Percentiles rank a stretch among this genome's conserved stretches.
phyloP scores from a whole-genome alignment of 2,113 vertebrate genomes.

The Pachycephala philippinensis region DNA sequence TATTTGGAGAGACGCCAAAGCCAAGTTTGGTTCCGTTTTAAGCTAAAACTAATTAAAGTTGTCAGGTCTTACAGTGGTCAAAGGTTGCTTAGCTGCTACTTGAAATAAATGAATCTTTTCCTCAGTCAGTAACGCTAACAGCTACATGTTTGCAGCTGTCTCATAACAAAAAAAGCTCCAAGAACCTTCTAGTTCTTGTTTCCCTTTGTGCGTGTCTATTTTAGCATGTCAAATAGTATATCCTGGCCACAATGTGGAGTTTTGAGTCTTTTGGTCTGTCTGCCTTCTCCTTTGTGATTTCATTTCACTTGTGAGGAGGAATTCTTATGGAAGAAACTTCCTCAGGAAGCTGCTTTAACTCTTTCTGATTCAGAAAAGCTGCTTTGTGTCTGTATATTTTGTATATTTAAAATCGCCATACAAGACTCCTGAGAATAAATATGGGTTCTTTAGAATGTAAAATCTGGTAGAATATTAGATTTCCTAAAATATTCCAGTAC shows the following conservation, averaged over 20 bases:
- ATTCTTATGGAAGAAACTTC: neutral
- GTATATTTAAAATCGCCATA: rapidly evolving
- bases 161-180: neutral
- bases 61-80: constrained; percentile 28
- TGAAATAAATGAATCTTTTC: constrained; percentile 40
- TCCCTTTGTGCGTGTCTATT: neutral
- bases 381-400: neutral
- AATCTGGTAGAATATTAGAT: neutral
- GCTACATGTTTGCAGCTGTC: neutral
- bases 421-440: neutral
- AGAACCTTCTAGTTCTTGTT: neutral
- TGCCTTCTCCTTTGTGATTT: neutral
- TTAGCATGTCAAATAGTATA: neutral
- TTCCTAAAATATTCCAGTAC: neutral
- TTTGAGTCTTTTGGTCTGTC: neutral
- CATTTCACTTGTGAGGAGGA: neutral
- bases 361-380: neutral
- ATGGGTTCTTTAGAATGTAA: rapidly evolving
- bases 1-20: constrained; percentile 29
- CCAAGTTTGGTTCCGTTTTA: constrained; percentile 49
- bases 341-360: neutral
- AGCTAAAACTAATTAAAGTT: constrained; percentile 63
- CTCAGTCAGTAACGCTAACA: neutral
- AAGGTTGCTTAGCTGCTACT: constrained; percentile 20
- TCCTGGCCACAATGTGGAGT: neutral